Percentiles rank a stretch among this genome's conserved stretches.
Evolutionary conservation across 2,797 vertebrate species (phyloP).

Genomic region (Buphagus erythrorhynchus): DNA sequence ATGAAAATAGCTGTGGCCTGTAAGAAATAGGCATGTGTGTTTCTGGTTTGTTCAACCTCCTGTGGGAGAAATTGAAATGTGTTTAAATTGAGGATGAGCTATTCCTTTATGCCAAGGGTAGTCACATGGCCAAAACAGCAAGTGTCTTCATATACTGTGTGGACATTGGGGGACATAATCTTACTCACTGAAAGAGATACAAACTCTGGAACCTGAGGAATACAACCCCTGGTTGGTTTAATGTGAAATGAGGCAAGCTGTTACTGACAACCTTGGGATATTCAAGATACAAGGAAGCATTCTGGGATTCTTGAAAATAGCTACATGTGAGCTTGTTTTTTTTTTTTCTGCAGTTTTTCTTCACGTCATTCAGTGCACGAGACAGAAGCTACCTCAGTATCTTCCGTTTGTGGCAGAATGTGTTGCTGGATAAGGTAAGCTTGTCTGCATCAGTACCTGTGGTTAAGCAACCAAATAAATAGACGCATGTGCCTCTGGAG

Average conservation of each 20-base stretch:
- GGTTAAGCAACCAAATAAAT: not conserved
- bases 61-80: not conserved
- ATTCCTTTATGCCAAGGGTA: not conserved
- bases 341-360: constrained; percentile 83
- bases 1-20: not conserved
- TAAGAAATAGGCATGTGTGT: not conserved
- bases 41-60: not conserved
- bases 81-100: not conserved
- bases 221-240: not conserved
- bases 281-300: not conserved
- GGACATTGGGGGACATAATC: not conserved
- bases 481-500: not conserved
- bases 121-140: not conserved
- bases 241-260: not conserved
- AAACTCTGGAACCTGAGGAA: not conserved
- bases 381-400: constrained; percentile 90
- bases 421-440: constrained; percentile 88
- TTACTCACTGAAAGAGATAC: not conserved
- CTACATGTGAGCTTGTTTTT: not conserved
- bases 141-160: not conserved
- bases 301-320: not conserved
- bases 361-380: constrained; percentile 91
- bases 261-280: not conserved
- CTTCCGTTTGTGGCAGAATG: constrained; percentile 94
- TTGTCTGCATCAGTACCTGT: not conserved